Conservation (phyloP, 37 sponge, comb jelly and placozoan species). For the Ephydatia muelleri region DNA sequence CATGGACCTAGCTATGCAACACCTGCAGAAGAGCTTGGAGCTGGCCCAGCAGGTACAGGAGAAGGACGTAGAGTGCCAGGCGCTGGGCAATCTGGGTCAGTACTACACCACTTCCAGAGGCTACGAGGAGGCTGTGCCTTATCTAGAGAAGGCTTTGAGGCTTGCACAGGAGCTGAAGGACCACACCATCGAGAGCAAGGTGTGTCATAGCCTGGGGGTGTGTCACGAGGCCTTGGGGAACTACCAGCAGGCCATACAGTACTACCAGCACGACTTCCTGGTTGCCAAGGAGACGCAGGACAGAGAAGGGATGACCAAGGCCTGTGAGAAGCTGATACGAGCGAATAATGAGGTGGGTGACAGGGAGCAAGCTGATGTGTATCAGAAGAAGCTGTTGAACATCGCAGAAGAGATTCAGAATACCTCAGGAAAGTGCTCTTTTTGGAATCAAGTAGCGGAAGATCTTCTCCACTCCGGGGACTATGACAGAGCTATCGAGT, state of each 20-base stretch:
- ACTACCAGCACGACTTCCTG: slow-evolving; percentile 80
- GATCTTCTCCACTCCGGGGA: slow-evolving; percentile 67
- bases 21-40: slow-evolving; percentile 64
- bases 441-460: slow-evolving; percentile 86
- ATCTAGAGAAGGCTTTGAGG: slow-evolving; percentile 59
- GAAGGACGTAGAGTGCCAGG: slow-evolving; percentile 61
- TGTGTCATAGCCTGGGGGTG: slow-evolving; percentile 81
- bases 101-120: slow-evolving; percentile 63
- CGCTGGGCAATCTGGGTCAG: slow-evolving; percentile 82
- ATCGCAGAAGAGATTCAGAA: slow-evolving; percentile 78
- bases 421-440: slow-evolving; percentile 67
- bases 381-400: slow-evolving; percentile 64
- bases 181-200: slow-evolving; percentile 57
- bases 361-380: slow-evolving; percentile 79
- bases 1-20: slow-evolving; percentile 59
- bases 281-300: slow-evolving; percentile 85
- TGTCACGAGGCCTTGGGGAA: slow-evolving; percentile 84
- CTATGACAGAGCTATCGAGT: slow-evolving; percentile 77
- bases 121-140: slow-evolving; percentile 51
- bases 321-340: slow-evolving; percentile 77
- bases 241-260: slow-evolving; percentile 82
- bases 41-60: slow-evolving; percentile 73
- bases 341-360: slow-evolving; percentile 78
- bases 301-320: slow-evolving; percentile 82
- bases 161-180: slow-evolving; percentile 76